phyloP scores from a whole-genome alignment of 1,140 invertebrate species.

The Euura saliciscinereae region DNA sequence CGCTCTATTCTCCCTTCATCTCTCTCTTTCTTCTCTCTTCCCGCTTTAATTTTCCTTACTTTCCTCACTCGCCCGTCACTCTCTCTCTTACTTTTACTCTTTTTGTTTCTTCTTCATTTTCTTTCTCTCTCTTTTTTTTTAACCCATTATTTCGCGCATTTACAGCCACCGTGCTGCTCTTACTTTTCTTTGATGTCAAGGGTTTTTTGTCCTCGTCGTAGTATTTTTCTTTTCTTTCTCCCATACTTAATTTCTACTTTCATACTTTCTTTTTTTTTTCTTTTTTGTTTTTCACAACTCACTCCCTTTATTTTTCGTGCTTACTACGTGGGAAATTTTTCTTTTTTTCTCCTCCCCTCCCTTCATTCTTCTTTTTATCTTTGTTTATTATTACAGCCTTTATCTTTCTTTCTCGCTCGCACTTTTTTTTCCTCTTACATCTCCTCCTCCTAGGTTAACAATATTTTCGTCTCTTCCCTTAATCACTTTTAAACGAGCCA shows the following conservation, averaged over 20 bases:
- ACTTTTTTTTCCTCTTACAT: too few species aligned
- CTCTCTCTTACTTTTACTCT: background rate
- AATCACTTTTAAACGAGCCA: too few species aligned
- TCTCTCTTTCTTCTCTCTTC: background rate
- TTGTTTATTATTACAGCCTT: background rate
- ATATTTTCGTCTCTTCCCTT: too few species aligned
- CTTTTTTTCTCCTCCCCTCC: conserved; percentile 20
- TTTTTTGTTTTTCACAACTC: conserved; percentile 52
- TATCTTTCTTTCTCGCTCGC: background rate
- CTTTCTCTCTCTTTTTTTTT: background rate
- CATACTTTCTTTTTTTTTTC: conserved; percentile 38
- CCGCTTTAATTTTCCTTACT: background rate
- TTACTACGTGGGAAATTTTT: background rate
- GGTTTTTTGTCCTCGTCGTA: background rate
- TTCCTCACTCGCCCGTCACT: background rate
- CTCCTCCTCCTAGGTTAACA: too few species aligned
- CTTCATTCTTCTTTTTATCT: background rate
- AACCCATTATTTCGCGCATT: background rate
- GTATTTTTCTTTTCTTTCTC: too few species aligned
- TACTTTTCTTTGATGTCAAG: background rate
- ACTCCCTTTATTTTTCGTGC: conserved; percentile 31
- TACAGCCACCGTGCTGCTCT: background rate
- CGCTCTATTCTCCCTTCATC: background rate
- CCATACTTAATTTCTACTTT: background rate
- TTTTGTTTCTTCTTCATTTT: background rate